Conservation (phyloP, 2,888 invertebrate species). For the Adelphocoris suturalis region DNA sequence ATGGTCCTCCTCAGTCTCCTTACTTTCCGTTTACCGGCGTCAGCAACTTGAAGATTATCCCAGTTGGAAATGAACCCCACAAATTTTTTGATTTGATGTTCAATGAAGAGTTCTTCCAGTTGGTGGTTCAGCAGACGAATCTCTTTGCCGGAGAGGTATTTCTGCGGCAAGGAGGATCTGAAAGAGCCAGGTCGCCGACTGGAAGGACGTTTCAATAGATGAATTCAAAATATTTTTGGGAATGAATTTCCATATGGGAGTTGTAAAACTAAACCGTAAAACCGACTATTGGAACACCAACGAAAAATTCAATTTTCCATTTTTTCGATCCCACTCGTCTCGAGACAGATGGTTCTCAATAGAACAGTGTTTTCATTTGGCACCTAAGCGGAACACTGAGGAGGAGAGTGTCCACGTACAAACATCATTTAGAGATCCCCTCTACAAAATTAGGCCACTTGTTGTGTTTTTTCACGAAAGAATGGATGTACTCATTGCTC, state of each 20-base stretch:
- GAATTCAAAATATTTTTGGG: not conserved
- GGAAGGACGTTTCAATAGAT: not conserved
- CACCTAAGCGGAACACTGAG: not conserved
- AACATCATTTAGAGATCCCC: not conserved
- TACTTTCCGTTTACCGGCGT: not conserved
- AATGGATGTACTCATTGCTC: conserved; percentile 77
- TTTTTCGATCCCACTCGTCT: too few relatives aligned
- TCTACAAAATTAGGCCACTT: conserved; percentile 77
- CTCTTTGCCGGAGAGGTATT: not conserved
- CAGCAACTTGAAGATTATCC: not conserved
- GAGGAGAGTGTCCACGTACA: not conserved
- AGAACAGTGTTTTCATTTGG: conserved; percentile 20
- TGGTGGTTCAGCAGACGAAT: not conserved
- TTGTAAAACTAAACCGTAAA: not conserved
- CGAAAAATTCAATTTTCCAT: not conserved
- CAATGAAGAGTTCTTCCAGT: not conserved
- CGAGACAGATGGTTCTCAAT: too few relatives aligned
- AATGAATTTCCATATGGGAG: not conserved
- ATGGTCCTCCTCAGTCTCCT: not conserved
- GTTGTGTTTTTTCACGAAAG: conserved; percentile 77
- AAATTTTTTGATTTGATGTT: not conserved
- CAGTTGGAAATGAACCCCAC: not conserved
- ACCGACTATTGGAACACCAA: not conserved
- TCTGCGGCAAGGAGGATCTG: not conserved
- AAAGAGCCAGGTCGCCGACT: not conserved